Base-by-base conservation (phyloP, 2,888 invertebrate genomes). In the Tetragnatha montana region DNA sequence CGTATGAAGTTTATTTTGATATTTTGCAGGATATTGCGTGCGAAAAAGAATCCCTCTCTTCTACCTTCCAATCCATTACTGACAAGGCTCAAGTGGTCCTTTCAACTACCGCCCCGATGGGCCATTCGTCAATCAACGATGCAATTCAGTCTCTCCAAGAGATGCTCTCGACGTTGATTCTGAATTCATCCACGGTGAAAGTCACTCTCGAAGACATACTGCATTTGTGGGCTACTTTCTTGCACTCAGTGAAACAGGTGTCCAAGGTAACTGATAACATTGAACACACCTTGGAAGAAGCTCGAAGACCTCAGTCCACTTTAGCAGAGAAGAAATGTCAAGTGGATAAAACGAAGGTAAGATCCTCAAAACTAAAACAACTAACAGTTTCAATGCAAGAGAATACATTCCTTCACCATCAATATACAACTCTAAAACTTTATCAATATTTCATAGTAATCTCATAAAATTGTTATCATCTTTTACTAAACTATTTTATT, bases 41-140 rank as follows among this genome's bases (percentile, higher is more conserved):
- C n/a, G 96, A 96, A 91, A 98, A 98, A 94, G 98, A 99, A 92
- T 97, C 97, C 94, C 98, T 98, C 6, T 97, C 97, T 92, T 95
- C 96, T 0, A 96, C 96, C 93, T 96, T 98, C 51, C 97, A 98
- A 93, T 95, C 96, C 81, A 95, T 97, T 73, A 96, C 98, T n/a
- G 98, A 98, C 92, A 94, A 97, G 92, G 98, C 98, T 0, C 98
- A 99, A 94, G 96, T 95, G 92, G 97, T 98, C 0, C 94, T 98
- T 92, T 97, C 97, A 0, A 98, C 98, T 93, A 98, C 98, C 0
- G 97, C 98, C 0, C 96, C 97, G 0, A 94, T 95, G 68, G 98
- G 98, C 0, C 98, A 98, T 92, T 96, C 96, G 92, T 95, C 96
- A 50, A 97, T 99, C 83, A 98, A 98, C 92, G 96, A 96, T 91